Conservation (phyloP, 2,888 invertebrate genomes). For the Pheosia gnoma region DNA sequence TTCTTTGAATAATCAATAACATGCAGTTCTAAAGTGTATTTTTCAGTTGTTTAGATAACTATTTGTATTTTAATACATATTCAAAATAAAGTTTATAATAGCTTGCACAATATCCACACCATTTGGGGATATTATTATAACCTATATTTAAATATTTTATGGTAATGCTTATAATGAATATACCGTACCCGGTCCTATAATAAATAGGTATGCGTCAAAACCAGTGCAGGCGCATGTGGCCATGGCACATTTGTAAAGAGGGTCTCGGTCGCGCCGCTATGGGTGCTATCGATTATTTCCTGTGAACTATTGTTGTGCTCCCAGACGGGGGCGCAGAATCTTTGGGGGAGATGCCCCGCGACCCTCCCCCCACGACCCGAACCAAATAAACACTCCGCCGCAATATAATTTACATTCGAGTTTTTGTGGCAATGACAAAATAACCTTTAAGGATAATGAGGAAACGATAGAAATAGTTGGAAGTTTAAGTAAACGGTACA, state of each 20-base stretch:
- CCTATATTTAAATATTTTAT: background rate
- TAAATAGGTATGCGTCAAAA: constrained; percentile 19
- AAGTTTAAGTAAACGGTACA: constrained; percentile 10
- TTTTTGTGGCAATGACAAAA: constrained; percentile 28
- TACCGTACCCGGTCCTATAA: constrained; percentile 10
- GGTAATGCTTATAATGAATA: background rate
- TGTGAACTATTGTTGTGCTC: constrained; percentile 76
- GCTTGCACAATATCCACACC: too few relatives aligned
- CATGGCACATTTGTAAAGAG: constrained; percentile 20
- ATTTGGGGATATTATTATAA: too few relatives aligned
- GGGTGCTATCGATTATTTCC: constrained; percentile 72
- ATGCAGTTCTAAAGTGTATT: too few relatives aligned
- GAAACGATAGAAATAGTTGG: constrained; percentile 14
- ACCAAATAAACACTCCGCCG: constrained; percentile 48
- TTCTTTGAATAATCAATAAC: too few relatives aligned
- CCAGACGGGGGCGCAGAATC: constrained; percentile 71
- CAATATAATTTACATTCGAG: constrained; percentile 42
- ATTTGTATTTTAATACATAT: too few relatives aligned
- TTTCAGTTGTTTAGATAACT: too few relatives aligned
- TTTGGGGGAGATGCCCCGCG: constrained; percentile 63
- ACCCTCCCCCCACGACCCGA: constrained; percentile 29
- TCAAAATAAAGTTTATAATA: too few relatives aligned
- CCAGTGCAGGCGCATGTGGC: constrained; percentile 49
- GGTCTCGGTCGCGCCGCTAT: constrained; percentile 36
- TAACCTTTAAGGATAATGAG: constrained; percentile 11